These are phyloP conservation scores for Mareca penelope DNA, from an alignment of 2,797 vertebrate genomes.

Conservation along the genomic window DNA sequence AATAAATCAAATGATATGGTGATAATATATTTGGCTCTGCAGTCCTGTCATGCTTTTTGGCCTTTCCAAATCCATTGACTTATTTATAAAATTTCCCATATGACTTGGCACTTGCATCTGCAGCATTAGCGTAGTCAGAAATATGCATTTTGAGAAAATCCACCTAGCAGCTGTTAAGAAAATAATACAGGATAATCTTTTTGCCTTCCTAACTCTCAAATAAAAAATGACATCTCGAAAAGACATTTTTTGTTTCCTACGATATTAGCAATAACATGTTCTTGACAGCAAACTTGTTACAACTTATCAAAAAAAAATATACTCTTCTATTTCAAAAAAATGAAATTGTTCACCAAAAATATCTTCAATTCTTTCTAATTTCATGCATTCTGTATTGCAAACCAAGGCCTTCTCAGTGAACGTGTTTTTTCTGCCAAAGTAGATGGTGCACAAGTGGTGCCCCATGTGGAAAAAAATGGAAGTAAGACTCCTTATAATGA, in stretches of 20 bases:
- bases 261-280: not conserved
- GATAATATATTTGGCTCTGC: not conserved
- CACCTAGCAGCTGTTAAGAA: not conserved
- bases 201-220: not conserved
- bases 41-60: not conserved
- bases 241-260: not conserved
- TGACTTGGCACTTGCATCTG: not conserved
- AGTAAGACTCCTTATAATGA: not conserved
- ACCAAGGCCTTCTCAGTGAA: not conserved
- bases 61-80: not conserved
- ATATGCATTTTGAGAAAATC: not conserved
- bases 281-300: not conserved
- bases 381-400: rapidly evolving
- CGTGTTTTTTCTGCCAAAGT: not conserved
- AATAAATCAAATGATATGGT: not conserved
- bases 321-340: not conserved
- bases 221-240: not conserved
- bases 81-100: not conserved
- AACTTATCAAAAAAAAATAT: not conserved
- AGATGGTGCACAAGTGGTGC: not conserved
- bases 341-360: not conserved
- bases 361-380: not conserved
- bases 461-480: not conserved
- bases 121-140: not conserved
- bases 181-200: not conserved